These are phyloP conservation scores for Cotesia vestalis DNA, from an alignment of 1,140 invertebrate species.

Conservation along the genomic window DNA sequence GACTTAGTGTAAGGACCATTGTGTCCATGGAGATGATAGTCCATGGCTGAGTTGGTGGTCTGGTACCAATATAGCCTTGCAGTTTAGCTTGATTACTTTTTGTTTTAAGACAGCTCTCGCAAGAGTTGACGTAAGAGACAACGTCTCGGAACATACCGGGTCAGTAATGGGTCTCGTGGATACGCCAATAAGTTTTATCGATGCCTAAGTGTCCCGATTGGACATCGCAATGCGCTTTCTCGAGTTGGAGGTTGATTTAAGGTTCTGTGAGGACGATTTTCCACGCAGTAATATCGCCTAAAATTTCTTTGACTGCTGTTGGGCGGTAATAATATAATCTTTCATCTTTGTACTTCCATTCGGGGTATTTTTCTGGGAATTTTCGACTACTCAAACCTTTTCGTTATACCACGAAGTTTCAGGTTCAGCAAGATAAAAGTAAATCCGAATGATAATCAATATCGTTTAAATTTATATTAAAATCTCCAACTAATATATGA, in stretches of 20 bases:
- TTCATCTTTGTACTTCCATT: not conserved
- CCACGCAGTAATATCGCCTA: not conserved
- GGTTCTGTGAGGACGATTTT: not conserved
- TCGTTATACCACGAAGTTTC: too few species aligned
- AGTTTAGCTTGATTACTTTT: too few species aligned
- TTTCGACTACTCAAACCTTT: too few species aligned
- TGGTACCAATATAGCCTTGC: too few species aligned
- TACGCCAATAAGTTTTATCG: not conserved
- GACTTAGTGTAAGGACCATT: too few species aligned
- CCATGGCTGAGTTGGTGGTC: too few species aligned
- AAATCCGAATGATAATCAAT: slow-evolving; percentile 6
- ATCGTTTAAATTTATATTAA: not conserved
- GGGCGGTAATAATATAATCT: not conserved
- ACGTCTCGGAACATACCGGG: too few species aligned
- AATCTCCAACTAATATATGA: not conserved
- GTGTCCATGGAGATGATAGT: too few species aligned
- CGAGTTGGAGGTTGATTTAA: not conserved
- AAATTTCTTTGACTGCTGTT: not conserved
- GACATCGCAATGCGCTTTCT: not conserved
- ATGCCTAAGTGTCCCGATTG: not conserved
- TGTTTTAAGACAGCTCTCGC: too few species aligned
- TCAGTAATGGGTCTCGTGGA: too few species aligned
- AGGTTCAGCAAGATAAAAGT: not conserved
- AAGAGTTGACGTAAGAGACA: too few species aligned
- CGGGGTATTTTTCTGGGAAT: too few species aligned